phyloP scores from a whole-genome alignment of 2,888 invertebrate species.

The Drosophila silvestris region DNA sequence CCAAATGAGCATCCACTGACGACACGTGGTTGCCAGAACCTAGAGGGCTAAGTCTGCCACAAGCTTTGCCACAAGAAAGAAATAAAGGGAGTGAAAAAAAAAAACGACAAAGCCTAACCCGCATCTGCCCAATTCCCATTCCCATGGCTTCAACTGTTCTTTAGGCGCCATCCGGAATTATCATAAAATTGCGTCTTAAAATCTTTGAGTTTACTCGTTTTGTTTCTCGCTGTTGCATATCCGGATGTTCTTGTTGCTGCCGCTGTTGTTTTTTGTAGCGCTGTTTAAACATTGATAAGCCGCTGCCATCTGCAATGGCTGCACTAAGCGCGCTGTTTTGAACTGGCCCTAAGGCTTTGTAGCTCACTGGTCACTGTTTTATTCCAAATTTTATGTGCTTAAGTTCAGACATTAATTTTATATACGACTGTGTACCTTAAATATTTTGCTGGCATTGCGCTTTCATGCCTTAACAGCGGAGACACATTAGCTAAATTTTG shows the following conservation, averaged over 20 bases:
- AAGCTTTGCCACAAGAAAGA: constrained; percentile 1
- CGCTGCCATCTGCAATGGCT: constrained; percentile 32
- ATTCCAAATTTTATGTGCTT: constrained; percentile 56
- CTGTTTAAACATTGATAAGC: constrained; percentile 77
- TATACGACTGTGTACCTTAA: constrained; percentile 15
- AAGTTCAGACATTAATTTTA: constrained; percentile 62
- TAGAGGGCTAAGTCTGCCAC: neutral
- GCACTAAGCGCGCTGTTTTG: neutral
- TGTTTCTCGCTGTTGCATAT: constrained; percentile 30
- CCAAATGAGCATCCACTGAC: constrained; percentile 26
- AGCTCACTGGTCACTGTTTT: constrained; percentile 58
- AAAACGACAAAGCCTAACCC: constrained; percentile 1
- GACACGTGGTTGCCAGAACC: constrained; percentile 23
- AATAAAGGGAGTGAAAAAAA: neutral
- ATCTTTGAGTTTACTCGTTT: constrained; percentile 47
- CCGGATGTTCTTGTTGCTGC: constrained; percentile 1
- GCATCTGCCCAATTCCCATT: neutral
- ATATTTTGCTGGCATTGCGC: constrained; percentile 40
- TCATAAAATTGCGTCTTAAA: constrained; percentile 58
- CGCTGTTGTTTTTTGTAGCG: constrained; percentile 36
- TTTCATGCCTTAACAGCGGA: neutral
- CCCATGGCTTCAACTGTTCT: constrained; percentile 11
- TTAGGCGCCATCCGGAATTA: constrained; percentile 21
- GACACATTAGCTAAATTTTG: neutral
- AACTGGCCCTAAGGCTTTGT: constrained; percentile 3